These are phyloP conservation scores for Apostichopus japonicus DNA, from an alignment of 35 echinoderm and acorn worm species.

Conservation along the genomic window DNA sequence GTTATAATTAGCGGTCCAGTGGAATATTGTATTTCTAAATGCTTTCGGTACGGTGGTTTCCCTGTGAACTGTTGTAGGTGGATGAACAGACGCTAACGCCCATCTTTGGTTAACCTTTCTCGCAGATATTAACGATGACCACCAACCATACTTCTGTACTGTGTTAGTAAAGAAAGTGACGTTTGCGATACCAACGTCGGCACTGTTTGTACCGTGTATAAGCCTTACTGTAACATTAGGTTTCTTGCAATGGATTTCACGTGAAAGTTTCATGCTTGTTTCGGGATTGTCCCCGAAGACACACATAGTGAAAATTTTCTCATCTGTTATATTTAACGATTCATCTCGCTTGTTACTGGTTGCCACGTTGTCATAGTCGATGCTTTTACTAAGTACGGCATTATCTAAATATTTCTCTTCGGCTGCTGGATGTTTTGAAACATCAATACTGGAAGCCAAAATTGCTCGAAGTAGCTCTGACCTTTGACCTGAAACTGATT, in stretches of 20 bases:
- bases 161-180: conserved; percentile 40
- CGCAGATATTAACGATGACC: neutral
- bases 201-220: neutral
- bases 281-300: conserved; percentile 5
- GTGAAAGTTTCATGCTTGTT: neutral
- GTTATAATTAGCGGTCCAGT: conserved; percentile 51
- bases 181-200: neutral
- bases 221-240: conserved; percentile 9
- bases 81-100: conserved; percentile 1
- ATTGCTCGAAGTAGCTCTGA: conserved; percentile 39
- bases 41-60: conserved; percentile 45
- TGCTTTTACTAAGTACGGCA: neutral
- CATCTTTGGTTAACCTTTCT: conserved; percentile 12
- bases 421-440: too few relatives aligned
- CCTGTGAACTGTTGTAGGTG: neutral
- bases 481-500: neutral
- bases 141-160: conserved; percentile 38
- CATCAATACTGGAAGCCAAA: conserved; percentile 12
- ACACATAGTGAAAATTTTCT: neutral
- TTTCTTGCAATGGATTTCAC: neutral
- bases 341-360: neutral
- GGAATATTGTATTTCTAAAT: neutral
- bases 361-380: neutral
- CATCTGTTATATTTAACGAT: neutral
- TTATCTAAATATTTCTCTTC: neutral